phyloP scores from a whole-genome alignment of 2,797 vertebrate species.

The Labroides dimidiatus region DNA sequence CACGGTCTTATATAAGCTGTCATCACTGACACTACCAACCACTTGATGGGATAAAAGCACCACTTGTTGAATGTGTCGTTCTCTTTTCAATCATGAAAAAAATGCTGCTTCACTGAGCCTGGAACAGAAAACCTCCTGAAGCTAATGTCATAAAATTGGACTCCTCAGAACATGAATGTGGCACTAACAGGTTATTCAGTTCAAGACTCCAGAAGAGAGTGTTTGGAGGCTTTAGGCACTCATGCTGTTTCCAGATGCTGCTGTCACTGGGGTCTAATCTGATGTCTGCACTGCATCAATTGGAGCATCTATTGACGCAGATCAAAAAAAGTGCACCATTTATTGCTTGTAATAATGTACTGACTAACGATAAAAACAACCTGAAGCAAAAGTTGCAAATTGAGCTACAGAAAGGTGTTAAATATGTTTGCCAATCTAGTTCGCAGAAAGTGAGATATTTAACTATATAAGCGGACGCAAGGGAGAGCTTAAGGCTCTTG shows the following conservation, averaged over 20 bases:
- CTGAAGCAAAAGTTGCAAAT: no score
- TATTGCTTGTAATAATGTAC: no score
- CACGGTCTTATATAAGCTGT: slow-evolving; percentile 38
- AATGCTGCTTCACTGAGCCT: slow-evolving; percentile 6
- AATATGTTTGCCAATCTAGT: no score
- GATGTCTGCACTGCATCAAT: no score
- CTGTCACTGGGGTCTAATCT: no score
- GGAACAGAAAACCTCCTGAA: slow-evolving; percentile 24
- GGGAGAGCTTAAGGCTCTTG: no score
- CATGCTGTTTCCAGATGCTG: neutral
- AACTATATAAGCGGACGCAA: no score
- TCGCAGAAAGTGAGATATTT: no score
- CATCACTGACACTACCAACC: slow-evolving; percentile 48
- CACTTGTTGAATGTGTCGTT: slow-evolving; percentile 43
- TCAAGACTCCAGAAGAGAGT: neutral
- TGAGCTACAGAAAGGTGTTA: no score
- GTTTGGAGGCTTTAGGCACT: neutral
- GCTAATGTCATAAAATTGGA: slow-evolving; percentile 21
- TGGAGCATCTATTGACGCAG: no score
- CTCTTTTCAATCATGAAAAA: slow-evolving; percentile 16
- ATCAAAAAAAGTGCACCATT: no score
- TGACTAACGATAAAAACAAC: no score
- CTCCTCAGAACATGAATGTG: neutral
- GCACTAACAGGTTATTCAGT: slow-evolving; percentile 20
- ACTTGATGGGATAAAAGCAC: slow-evolving; percentile 49